Percentiles rank a stretch among this genome's conserved stretches.
Conservation (phyloP, 2,113 vertebrate species). For the Hemicordylus capensis region DNA sequence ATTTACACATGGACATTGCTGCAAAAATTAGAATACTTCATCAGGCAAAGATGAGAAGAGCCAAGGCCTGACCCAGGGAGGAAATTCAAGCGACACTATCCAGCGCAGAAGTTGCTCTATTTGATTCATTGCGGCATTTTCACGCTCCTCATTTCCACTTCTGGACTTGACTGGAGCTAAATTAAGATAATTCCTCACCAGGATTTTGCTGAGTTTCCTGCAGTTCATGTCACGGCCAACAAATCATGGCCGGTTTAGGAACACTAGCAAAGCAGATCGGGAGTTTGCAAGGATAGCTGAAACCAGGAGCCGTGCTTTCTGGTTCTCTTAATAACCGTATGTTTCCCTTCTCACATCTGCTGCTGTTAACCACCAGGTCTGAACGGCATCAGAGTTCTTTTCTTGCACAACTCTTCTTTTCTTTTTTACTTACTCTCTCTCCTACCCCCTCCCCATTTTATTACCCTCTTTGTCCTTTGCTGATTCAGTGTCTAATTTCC, state of each 20-base stretch:
- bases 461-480: constrained; percentile 1
- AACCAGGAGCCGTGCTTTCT: background rate
- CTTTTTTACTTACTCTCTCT: background rate
- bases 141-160: background rate
- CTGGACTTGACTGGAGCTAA: background rate
- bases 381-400: constrained; percentile 10
- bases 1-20: background rate
- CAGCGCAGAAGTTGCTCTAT: background rate
- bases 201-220: background rate
- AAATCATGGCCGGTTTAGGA: background rate
- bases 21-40: background rate
- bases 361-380: constrained; percentile 9
- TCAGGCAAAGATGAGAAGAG: background rate
- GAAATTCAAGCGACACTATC: background rate
- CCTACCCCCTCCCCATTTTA: constrained; percentile 8
- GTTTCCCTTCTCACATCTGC: constrained; percentile 19
- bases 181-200: constrained; percentile 2
- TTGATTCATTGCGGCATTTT: background rate
- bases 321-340: background rate
- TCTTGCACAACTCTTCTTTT: background rate
- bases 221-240: background rate
- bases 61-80: background rate
- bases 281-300: background rate
- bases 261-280: background rate
- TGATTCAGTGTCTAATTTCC: constrained; percentile 10